A percentile compares a stretch with the other conserved stretches of the same genome.
phyloP scores from a whole-genome alignment of 2,888 invertebrate genomes.

The Suillia variegata region DNA sequence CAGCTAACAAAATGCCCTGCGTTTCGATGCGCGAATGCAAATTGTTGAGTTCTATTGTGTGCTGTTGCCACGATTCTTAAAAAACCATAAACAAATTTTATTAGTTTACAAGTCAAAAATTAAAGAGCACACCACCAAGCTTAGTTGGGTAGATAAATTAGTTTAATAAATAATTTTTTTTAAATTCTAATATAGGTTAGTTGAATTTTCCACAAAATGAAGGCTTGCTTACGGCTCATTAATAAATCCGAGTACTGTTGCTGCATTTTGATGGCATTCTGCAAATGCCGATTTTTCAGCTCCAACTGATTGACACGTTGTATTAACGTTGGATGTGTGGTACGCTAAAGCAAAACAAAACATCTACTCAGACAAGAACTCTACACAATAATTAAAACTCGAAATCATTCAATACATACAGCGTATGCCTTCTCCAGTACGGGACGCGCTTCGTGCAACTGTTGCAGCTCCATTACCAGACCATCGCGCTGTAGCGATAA shows the following conservation, averaged over 20 bases:
- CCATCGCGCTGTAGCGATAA: constrained; percentile 59
- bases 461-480: constrained; percentile 61
- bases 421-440: constrained; percentile 61
- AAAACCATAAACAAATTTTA: background rate
- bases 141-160: no score
- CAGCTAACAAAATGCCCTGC: constrained; percentile 61
- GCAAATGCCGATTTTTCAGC: constrained; percentile 68
- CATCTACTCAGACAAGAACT: background rate
- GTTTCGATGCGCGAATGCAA: constrained; percentile 64
- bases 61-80: constrained; percentile 60
- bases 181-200: no score
- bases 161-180: no score
- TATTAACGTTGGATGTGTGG: constrained; percentile 59
- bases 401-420: constrained; percentile 39
- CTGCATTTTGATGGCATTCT: constrained; percentile 68
- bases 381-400: background rate
- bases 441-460: constrained; percentile 61
- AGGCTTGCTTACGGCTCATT: constrained; percentile 65
- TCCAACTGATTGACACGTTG: constrained; percentile 65
- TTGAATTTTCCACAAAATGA: background rate
- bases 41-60: constrained; percentile 60
- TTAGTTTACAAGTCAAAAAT: background rate
- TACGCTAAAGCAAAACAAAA: constrained; percentile 43
- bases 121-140: background rate
- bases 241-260: constrained; percentile 69